Conservation (phyloP, 2,113 vertebrate genomes). For the human region GRCh38 chr3:10912001-10912500, state of each 20-base stretch:
- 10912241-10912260: not conserved
- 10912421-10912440: not conserved
- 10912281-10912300: not conserved
- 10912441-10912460: not conserved
- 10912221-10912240: not conserved
- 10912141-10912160: constrained; percentile 97
- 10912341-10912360: not conserved
- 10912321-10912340: not conserved
- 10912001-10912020: not conserved
- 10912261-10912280: not conserved
- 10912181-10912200: constrained; percentile 98
- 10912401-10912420: not conserved
- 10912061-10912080: not conserved
- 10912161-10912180: constrained; percentile 98
- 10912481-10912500: not conserved
- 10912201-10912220: not conserved
- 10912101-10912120: constrained; percentile 98
- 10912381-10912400: not conserved
- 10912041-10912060: not conserved
- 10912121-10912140: constrained; percentile 98
- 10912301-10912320: not conserved
- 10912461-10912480: not conserved
- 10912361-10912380: not conserved
- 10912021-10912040: not conserved
- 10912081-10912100: constrained; percentile 96